Base-by-base conservation (phyloP, 1,140 invertebrate species). In the Drosophila ironensis region DNA sequence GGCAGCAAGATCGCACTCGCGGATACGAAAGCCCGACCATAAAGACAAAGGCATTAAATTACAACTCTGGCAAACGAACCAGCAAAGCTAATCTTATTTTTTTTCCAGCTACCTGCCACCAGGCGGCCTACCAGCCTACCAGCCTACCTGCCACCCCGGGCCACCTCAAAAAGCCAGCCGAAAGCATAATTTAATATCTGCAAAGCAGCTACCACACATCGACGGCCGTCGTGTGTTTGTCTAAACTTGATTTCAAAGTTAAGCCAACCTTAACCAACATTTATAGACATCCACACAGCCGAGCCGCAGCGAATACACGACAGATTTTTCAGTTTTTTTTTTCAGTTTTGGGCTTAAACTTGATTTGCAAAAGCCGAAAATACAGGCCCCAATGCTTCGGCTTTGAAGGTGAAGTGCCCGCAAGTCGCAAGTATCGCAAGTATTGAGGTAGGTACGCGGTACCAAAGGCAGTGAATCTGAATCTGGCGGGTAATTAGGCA, bases 251-350 rank as follows among this genome's bases (percentile, higher is more conserved):
- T 81, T 81, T 84, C 77, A 81, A 81, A 81, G 77, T 82, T 84
- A 82, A 82, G 54, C 77, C 78, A 82, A 82, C 78, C 77, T 82
- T 82, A 84, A 82, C 80, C 77, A 82, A 84, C 77, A 82, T 82
- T 82, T 73, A 84, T 84, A 73, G 77, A 82, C 68, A 53, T 71
- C 70, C 71, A 76, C 57, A 71, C 59, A n/a, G n/a, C n/a, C n/a
- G n/a, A n/a, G n/a, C n/a, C n/a, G n/a, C n/a, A n/a, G n/a, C n/a
- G n/a, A n/a, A n/a, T n/a, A n/a, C n/a, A n/a, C n/a, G n/a, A n/a
- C n/a, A n/a, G n/a, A n/a, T n/a, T n/a, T n/a, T n/a, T n/a, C n/a
- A n/a, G n/a, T n/a, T n/a, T n/a, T n/a, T n/a, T 53, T 67, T 78
- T 59, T 56, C 27, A 28, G 47, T 69, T 70, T 67, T 76, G 51